Percentiles rank a stretch among this genome's conserved stretches.
Conservation (phyloP, 2,113 vertebrate genomes). For the Orthonyx spaldingii region DNA sequence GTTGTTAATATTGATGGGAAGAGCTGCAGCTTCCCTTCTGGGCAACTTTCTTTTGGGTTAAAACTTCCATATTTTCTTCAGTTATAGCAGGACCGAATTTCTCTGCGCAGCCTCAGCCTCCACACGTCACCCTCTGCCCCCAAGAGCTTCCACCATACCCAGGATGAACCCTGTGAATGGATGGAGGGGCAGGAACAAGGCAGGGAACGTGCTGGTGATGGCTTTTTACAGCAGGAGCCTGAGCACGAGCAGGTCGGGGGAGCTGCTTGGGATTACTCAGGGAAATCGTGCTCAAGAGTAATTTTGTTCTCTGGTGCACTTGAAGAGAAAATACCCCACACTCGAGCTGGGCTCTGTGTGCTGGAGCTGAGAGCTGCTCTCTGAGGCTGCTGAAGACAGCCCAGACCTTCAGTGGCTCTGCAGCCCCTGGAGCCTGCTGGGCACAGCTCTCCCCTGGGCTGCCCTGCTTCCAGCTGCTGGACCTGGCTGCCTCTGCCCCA, state of each 20-base stretch:
- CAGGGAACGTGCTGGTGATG: not conserved
- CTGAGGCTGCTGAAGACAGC: not conserved
- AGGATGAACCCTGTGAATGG: accelerated
- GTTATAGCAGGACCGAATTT: accelerated
- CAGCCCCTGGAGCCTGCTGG: not conserved
- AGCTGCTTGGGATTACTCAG: not conserved
- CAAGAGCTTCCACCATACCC: accelerated
- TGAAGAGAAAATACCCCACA: not conserved
- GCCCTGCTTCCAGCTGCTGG: not conserved
- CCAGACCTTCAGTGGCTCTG: accelerated
- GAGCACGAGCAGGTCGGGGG: not conserved
- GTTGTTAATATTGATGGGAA: not conserved
- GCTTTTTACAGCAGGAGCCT: not conserved
- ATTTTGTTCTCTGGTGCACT: not conserved
- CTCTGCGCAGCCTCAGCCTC: not conserved
- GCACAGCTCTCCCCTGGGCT: not conserved
- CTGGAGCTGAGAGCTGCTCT: not conserved
- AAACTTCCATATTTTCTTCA: not conserved
- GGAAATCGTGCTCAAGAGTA: not conserved
- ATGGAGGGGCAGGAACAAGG: not conserved
- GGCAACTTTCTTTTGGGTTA: not conserved
- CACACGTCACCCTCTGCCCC: not conserved
- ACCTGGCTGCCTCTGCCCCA: accelerated
- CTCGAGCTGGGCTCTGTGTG: not conserved
- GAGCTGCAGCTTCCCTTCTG: not conserved